Base-by-base conservation (phyloP, 1,140 invertebrate species). In the Bradysia coprophila region DNA sequence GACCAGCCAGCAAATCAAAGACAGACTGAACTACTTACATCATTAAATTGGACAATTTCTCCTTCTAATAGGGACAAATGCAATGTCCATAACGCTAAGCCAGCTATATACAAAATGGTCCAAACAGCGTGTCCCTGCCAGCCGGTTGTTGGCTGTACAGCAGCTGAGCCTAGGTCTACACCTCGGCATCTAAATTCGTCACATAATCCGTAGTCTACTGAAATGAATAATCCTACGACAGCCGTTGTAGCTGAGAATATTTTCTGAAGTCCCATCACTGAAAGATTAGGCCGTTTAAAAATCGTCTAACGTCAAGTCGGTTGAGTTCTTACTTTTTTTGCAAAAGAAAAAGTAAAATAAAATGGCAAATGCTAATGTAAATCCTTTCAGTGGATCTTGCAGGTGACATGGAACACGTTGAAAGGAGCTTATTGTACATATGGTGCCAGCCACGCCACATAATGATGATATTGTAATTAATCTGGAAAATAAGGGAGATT, bases 281-380 rank as follows among this genome's bases (percentile, higher is more conserved):
- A 39, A 43, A 43, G 21, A 42, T 34, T 19, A 31, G 21, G 16
- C 10, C 32, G 36, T 18, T 11, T 31, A 9, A 4, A 33, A 16
- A 13, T 15, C 16, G 19, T 41, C 8, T 4, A 15, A 41, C 32
- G n/a, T 24, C 11, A 18, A 39, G 15, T 13, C 18, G 32, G 16
- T 41, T 28, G n/a, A 15, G 13, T 40, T 18, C 65, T 66, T 58
- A 74, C 70, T 65, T 61, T 67, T 72, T 48, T 64, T 63, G 52
- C 69, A 72, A 47, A 72, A 70, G 52, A 73, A 70, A 53, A 71
- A 72, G 48, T 73, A 72, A 48, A 69, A 71, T 10, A 73, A 60
- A 28, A 73, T 54, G 1, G 71, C 65, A 48, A 71, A 72, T 1
- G 73, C 64, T 24, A 73, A 50, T 3, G 67, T 56, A 19, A 72